These are phyloP conservation scores for Malacosoma neustria DNA, from an alignment of 2,888 invertebrate species.

Conservation along the genomic window DNA sequence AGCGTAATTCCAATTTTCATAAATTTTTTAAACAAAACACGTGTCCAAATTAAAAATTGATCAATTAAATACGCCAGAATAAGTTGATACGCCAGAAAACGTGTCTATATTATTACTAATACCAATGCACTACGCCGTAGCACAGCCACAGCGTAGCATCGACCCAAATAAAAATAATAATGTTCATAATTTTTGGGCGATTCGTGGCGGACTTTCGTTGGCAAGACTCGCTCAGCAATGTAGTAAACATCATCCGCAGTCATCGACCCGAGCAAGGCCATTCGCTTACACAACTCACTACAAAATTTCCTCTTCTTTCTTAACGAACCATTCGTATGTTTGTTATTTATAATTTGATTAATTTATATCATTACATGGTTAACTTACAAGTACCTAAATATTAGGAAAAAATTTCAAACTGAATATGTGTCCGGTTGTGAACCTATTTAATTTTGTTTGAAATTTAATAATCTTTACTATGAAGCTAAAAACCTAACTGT, in stretches of 20 bases:
- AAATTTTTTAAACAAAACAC: too few species aligned
- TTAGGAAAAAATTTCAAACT: too few species aligned
- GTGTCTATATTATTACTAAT: background rate
- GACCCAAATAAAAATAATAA: slow-evolving; percentile 23
- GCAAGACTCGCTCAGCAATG: slow-evolving; percentile 49
- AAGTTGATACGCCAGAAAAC: too few species aligned
- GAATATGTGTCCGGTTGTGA: too few species aligned
- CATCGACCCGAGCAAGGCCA: slow-evolving; percentile 67
- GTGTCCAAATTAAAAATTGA: too few species aligned
- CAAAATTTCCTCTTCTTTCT: slow-evolving; percentile 35
- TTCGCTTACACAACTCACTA: slow-evolving; percentile 57
- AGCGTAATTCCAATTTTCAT: too few species aligned
- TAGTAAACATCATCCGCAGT: slow-evolving; percentile 63
- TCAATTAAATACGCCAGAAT: too few species aligned
- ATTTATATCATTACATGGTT: too few species aligned
- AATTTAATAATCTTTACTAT: too few species aligned
- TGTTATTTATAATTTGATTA: background rate
- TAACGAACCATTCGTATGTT: slow-evolving; percentile 11
- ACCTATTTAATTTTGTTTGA: too few species aligned
- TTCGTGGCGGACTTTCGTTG: slow-evolving; percentile 46
- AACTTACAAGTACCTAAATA: too few species aligned
- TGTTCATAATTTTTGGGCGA: slow-evolving; percentile 28
- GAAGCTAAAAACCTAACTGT: too few species aligned
- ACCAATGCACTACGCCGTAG: slow-evolving; percentile 10
- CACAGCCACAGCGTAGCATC: slow-evolving; percentile 30